Percentiles rank a stretch among this genome's conserved stretches.
These are phyloP conservation scores for Stylophora pistillata DNA, from an alignment of 64 coral and sea anemone species.

Conservation along the genomic window DNA sequence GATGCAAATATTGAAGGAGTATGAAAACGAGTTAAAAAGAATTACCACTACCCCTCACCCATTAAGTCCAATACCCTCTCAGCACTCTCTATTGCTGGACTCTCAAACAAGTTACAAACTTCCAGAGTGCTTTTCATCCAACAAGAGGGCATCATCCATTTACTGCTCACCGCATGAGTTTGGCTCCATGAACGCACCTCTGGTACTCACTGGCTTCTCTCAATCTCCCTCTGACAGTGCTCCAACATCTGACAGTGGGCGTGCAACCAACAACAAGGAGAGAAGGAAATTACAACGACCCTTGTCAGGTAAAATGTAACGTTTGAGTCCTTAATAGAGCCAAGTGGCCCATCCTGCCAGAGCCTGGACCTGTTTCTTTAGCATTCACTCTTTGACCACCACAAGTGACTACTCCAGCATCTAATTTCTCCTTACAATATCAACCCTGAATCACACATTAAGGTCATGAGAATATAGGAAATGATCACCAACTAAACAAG, in stretches of 20 bases:
- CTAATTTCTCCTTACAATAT: no score
- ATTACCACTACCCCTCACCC: not conserved
- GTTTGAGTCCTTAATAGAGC: no score
- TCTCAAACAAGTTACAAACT: not conserved
- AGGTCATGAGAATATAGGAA: no score
- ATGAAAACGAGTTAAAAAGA: conserved; percentile 1
- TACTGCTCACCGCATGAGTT: not conserved
- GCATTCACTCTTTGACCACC: no score
- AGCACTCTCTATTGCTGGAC: not conserved
- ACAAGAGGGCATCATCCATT: not conserved
- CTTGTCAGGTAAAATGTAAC: not conserved
- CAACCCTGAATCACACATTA: no score
- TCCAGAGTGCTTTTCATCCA: not conserved
- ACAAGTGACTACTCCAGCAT: no score
- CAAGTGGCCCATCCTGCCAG: no score
- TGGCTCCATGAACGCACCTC: not conserved
- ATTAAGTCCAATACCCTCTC: not conserved
- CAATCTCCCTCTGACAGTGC: not conserved
- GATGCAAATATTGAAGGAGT: conserved; percentile 62
- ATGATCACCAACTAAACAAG: no score
- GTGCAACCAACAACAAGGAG: not conserved
- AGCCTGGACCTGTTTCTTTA: no score
- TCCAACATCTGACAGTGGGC: not conserved
- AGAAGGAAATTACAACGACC: not conserved
- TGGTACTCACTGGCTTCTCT: not conserved